Base-by-base conservation (phyloP, 2,797 vertebrate species). In the Melanotaenia boesemani region DNA sequence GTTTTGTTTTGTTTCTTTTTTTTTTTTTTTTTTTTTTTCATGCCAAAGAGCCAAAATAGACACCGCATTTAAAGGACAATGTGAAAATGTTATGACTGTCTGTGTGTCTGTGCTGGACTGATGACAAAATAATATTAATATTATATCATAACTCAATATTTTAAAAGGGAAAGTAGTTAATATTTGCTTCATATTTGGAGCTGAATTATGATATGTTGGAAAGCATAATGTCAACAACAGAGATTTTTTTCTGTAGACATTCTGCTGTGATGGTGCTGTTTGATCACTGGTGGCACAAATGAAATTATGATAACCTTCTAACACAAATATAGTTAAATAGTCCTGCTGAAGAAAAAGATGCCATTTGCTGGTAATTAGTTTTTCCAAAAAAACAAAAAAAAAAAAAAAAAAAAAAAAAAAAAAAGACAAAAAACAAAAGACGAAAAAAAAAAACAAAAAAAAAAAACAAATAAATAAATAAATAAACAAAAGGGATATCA, bases 201-300 rank as follows among this genome's bases (percentile, higher is more conserved):
- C 18, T 44, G 16, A 44, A 41, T 44, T 18, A 18, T 37, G 36
- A 37, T 76, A 77, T 67, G 67, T 57, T 77, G 74, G 58, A 57
- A 71, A 30, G 32, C 66, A 57, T 7, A 58, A 56, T 48, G 54
- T 77, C 72, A 82, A 63, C 74, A 70, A 61, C 28, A 20, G 62
- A 63, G 10, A 37, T 26, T 37, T 28, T 50, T 56, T 66, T 12
- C 48, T 30, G 48, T 9, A 66, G 70, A 62, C 0, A 16, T 69
- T 74, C 44, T 48, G n/a, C 67, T 34, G 37, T 65, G 58, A 83
- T 71, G 69, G 63, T 70, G 81, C 57, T 60, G 20, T 77, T 56
- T 76, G 70, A 56, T 76, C 50, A 79, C 73, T 16, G 76, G 44
- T 54, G n/a, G 52, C 58, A 64, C 54, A 39, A 76, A 39, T 2